Base-by-base conservation (phyloP, 2,113 vertebrate genomes). In the Notothenia rossii region DNA sequence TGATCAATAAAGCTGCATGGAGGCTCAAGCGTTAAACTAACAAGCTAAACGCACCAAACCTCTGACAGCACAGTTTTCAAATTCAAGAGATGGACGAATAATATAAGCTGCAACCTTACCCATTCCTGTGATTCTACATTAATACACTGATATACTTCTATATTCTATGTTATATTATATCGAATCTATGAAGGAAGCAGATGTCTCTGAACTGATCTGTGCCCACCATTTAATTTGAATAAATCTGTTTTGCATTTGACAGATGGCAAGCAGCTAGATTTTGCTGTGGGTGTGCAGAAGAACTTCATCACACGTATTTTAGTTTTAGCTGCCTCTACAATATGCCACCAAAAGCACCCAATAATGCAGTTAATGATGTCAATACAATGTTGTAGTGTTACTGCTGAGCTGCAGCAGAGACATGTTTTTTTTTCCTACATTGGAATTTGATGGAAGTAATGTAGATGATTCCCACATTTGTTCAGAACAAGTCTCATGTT, bases 1-100 rank as follows among this genome's bases (percentile, higher is more conserved):
- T 1, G 36, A 86, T 86, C 72, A 72, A 83, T 86, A 78, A 50
- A 58, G 12, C 56, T 67, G 66, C 72, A 67, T 4, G 20, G 54
- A 51, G 3, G 33, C 55, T 84, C 20, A 60, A 69, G n/a, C 71
- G 48, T 70, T 62, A 71, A 65, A 56, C 33, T 36, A 77, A 74
- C 17, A 9, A 85, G 25, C 54, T 6, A 17, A 48, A 25, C 15
- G 1, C 67, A 68, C 56, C 7, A 59, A 73, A 73, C 59, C 54
- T 70, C 62, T n/a, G 77, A 66, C 78, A 73, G 36, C 33, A 45
- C 8, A 48, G 15, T 56, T 50, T 61, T 68, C 50, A 72, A 7
- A 50, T 43, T 40, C 6, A 1, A 54, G 10, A 40, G 20, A 61
- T 15, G 43, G 48, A 72, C 10, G 10, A 46, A 36, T 61, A 64